Percentiles rank a stretch among this genome's conserved stretches.
phyloP scores from a whole-genome alignment of 2,113 vertebrate genomes.

The Siniperca chuatsi region DNA sequence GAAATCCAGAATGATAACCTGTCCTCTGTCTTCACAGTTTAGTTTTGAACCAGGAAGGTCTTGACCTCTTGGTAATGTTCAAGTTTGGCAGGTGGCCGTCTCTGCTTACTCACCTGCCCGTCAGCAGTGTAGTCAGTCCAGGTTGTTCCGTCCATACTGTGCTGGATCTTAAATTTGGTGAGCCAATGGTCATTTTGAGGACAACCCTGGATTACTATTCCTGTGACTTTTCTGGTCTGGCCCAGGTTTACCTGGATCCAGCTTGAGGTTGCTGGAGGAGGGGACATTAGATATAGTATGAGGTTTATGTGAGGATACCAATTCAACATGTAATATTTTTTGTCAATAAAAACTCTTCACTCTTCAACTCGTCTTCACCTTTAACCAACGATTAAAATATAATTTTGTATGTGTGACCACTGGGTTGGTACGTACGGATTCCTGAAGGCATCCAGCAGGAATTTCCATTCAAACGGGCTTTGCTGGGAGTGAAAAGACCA shows the following conservation, averaged over 20 bases:
- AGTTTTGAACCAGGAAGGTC: not conserved
- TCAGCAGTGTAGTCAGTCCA: conserved; percentile 81
- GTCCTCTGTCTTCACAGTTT: not conserved
- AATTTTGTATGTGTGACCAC: not conserved
- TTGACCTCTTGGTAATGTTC: not conserved
- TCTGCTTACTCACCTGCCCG: conserved; percentile 68
- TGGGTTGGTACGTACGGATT: conserved; percentile 40
- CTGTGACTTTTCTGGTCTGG: conserved; percentile 81
- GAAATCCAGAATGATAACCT: not conserved
- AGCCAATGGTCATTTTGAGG: conserved; percentile 81
- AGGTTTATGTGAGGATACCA: not conserved
- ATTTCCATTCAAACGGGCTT: conserved; percentile 80
- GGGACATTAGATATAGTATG: not conserved
- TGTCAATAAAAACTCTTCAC: not conserved
- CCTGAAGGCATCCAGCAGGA: conserved; percentile 85
- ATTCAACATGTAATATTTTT: not conserved
- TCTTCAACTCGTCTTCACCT: not conserved
- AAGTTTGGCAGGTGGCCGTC: not conserved
- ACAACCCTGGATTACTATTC: conserved; percentile 84
- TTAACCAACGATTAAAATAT: not conserved
- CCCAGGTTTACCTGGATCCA: conserved; percentile 85
- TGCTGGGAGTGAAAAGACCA: conserved; percentile 38
- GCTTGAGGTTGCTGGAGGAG: conserved; percentile 70
- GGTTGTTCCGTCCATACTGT: conserved; percentile 75
- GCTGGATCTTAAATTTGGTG: conserved; percentile 82